phyloP scores from a whole-genome alignment of 2,888 invertebrate species.

The Drosophila stalkeri region DNA sequence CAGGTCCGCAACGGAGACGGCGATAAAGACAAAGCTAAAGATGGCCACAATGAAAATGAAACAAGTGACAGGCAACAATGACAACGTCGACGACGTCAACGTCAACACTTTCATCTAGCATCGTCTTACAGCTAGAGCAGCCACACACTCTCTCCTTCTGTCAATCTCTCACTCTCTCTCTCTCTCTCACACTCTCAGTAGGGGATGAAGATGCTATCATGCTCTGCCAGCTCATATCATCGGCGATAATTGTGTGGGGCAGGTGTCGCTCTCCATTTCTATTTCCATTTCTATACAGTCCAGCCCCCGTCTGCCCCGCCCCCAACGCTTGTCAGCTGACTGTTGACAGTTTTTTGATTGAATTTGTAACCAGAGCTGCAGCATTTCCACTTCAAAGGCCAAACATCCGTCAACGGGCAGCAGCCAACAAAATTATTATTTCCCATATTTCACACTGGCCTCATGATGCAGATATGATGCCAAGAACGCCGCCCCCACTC shows the following conservation, averaged over 20 bases:
- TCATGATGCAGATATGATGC: neutral
- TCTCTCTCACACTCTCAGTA: neutral
- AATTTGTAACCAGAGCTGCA: conserved; percentile 80
- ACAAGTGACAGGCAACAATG: neutral
- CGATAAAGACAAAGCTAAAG: conserved; percentile 11
- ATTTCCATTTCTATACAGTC: conserved; percentile 10
- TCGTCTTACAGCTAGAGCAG: conserved; percentile 67
- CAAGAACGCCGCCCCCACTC: neutral
- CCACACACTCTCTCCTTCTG: neutral
- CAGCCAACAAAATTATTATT: conserved; percentile 7
- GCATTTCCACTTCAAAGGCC: conserved; percentile 76
- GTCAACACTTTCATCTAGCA: conserved; percentile 77
- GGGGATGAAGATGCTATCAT: conserved; percentile 27
- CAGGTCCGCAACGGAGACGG: neutral
- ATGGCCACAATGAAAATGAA: conserved; percentile 10
- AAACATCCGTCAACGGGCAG: conserved; percentile 23
- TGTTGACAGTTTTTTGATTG: conserved; percentile 80
- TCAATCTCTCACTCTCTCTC: neutral
- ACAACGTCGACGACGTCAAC: conserved; percentile 2
- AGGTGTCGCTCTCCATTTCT: conserved; percentile 38
- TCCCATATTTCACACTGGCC: conserved; percentile 1
- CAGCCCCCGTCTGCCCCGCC: neutral
- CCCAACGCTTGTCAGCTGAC: conserved; percentile 37
- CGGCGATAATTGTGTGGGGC: conserved; percentile 27
- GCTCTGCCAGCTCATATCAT: conserved; percentile 25